phyloP scores from a whole-genome alignment of 2,113 vertebrate species.

The Oplegnathus fasciatus region DNA sequence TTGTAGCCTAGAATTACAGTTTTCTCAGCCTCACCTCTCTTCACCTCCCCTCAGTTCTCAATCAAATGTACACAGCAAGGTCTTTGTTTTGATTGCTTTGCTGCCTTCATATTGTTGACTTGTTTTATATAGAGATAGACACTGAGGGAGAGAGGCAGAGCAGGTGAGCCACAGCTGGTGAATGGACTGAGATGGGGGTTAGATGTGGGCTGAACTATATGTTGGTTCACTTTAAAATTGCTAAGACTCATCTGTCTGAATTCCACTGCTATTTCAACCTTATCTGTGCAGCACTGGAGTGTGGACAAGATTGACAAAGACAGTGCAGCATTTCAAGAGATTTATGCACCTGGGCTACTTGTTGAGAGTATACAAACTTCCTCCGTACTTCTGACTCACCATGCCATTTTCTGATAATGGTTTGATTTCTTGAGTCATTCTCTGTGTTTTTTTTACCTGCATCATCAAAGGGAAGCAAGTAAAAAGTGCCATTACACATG shows the following conservation, averaged over 20 bases:
- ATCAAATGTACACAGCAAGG: slow-evolving; percentile 54
- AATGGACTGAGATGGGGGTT: slow-evolving; percentile 41
- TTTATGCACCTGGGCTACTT: slow-evolving; percentile 38
- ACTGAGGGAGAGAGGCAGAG: slow-evolving; percentile 19
- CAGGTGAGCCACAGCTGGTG: slow-evolving; percentile 45
- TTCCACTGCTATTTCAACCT: slow-evolving; percentile 43
- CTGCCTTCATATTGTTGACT: slow-evolving; percentile 54
- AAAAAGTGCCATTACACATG: slow-evolving; percentile 53
- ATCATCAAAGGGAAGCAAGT: slow-evolving; percentile 41
- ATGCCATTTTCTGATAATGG: slow-evolving; percentile 58
- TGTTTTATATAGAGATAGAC: slow-evolving; percentile 56
- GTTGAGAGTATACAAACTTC: slow-evolving; percentile 33
- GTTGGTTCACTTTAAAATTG: slow-evolving; percentile 42
- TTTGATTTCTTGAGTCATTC: slow-evolving; percentile 55
- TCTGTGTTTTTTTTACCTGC: slow-evolving; percentile 33
- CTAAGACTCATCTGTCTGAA: slow-evolving; percentile 51
- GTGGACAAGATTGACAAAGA: slow-evolving; percentile 59
- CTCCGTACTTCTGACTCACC: slow-evolving; percentile 43
- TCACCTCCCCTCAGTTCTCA: slow-evolving; percentile 50
- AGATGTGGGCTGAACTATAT: slow-evolving; percentile 48
- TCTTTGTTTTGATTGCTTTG: slow-evolving; percentile 66
- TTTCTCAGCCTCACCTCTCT: slow-evolving; percentile 48
- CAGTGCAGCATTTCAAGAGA: slow-evolving; percentile 45
- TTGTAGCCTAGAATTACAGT: slow-evolving; percentile 42
- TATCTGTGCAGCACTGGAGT: slow-evolving; percentile 31